Conservation (phyloP, 1,140 invertebrate species). For the Pseudachorutes palmiensis region DNA sequence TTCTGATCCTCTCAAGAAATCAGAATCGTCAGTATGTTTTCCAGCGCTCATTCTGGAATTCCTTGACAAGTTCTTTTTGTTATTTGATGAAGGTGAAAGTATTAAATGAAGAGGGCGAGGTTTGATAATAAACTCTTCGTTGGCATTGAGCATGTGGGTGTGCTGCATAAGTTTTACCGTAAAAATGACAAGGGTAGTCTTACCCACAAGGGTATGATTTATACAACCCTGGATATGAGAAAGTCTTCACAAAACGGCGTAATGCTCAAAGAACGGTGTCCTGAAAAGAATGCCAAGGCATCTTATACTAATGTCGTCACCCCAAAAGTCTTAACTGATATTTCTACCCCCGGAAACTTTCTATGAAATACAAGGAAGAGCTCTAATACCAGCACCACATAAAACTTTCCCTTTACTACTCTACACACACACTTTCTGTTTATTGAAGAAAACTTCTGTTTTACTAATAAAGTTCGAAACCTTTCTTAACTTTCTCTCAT, state of each 20-base stretch:
- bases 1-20: no score
- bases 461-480: slow-evolving; percentile 8
- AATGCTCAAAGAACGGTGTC: neutral
- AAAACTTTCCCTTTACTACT: neutral
- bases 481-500: slow-evolving; percentile 10
- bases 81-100: neutral
- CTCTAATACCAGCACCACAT: neutral
- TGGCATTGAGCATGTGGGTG: neutral
- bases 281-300: neutral
- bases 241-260: neutral
- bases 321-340: slow-evolving; percentile 1
- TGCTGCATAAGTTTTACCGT: slow-evolving; percentile 19
- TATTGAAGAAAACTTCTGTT: neutral
- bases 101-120: neutral
- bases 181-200: slow-evolving; percentile 10
- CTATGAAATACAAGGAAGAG: no score
- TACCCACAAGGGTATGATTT: slow-evolving; percentile 9
- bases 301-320: neutral
- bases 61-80: neutral
- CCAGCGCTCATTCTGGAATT: no score
- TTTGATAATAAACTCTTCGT: slow-evolving; percentile 5
- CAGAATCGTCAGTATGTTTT: no score
- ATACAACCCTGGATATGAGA: slow-evolving; percentile 17
- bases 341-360: neutral
- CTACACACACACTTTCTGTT: neutral